These are phyloP conservation scores for Lepilemur ruficaudatus DNA, from an alignment of 2,797 vertebrate genomes.

Conservation along the genomic window DNA sequence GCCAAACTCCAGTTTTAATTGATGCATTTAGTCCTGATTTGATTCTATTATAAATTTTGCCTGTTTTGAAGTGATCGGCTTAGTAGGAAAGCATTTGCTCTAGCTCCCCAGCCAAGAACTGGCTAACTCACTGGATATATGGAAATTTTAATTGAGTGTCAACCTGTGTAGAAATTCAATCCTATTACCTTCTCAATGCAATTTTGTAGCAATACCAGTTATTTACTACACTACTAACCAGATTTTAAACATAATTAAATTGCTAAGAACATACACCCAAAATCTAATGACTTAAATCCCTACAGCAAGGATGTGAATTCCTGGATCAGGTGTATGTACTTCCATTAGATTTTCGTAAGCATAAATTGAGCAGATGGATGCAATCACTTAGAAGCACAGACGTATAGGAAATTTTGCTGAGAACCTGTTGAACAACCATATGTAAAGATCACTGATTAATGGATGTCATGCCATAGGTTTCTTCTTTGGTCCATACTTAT, in stretches of 20 bases:
- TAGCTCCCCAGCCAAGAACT: conserved; percentile 70
- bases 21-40: conserved; percentile 73
- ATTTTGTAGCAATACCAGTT: conserved; percentile 83
- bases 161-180: conserved; percentile 84
- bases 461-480: neutral
- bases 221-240: conserved; percentile 84
- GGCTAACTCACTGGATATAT: conserved; percentile 81
- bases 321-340: neutral
- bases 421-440: conserved; percentile 25
- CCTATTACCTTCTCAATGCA: conserved; percentile 81
- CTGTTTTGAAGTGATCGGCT: conserved; percentile 69
- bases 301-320: conserved; percentile 32
- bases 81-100: conserved; percentile 76
- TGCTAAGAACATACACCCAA: conserved; percentile 77
- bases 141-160: conserved; percentile 86
- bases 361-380: neutral
- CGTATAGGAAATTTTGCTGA: neutral
- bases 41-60: conserved; percentile 74
- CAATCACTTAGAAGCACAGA: neutral
- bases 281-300: conserved; percentile 73
- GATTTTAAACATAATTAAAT: conserved; percentile 85
- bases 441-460: neutral
- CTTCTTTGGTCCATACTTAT: conserved; percentile 5
- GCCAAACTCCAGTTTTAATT: conserved; percentile 67
- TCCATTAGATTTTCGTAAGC: conserved; percentile 16